Evolutionary conservation across 2,888 invertebrate genomes (phyloP).

Genomic region (Cheilosia soror): DNA sequence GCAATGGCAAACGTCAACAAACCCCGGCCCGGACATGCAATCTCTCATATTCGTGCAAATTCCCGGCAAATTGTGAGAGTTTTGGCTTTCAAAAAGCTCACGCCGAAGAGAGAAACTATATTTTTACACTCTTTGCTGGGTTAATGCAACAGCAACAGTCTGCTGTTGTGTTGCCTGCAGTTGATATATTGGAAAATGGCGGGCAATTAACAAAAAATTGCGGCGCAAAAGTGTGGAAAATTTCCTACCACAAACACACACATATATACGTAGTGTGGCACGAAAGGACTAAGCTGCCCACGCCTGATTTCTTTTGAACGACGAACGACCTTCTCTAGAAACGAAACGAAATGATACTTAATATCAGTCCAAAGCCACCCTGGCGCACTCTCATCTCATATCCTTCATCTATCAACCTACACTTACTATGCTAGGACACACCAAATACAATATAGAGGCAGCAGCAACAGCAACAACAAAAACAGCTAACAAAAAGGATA

Average conservation of each 20-base stretch:
- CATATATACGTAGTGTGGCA: background rate
- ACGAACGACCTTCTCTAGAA: conserved; percentile 55
- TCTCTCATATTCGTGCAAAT: conserved; percentile 3
- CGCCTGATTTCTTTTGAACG: conserved; percentile 10
- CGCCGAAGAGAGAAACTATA: conserved; percentile 43
- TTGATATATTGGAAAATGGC: conserved; percentile 14
- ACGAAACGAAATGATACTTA: conserved; percentile 40
- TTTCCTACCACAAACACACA: conserved; percentile 13
- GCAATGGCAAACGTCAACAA: conserved; percentile 75
- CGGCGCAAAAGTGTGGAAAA: conserved; percentile 29
- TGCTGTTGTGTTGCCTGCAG: background rate
- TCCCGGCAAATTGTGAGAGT: conserved; percentile 23
- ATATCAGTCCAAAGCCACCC: conserved; percentile 57
- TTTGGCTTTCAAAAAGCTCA: conserved; percentile 47
- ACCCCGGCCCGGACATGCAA: conserved; percentile 53
- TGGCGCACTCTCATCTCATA: conserved; percentile 9
- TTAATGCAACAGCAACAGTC: conserved; percentile 62
- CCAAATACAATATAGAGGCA: conserved; percentile 28
- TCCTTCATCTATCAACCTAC: conserved; percentile 54
- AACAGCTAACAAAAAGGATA: conserved; percentile 25
- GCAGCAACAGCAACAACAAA: background rate
- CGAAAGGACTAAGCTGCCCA: conserved; percentile 11
- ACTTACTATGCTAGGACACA: conserved; percentile 59
- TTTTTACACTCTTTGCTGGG: conserved; percentile 14
- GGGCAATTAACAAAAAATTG: conserved; percentile 40